These are phyloP conservation scores for Vulpes lagopus DNA, from an alignment of 2,113 vertebrate genomes.

Conservation along the genomic window DNA sequence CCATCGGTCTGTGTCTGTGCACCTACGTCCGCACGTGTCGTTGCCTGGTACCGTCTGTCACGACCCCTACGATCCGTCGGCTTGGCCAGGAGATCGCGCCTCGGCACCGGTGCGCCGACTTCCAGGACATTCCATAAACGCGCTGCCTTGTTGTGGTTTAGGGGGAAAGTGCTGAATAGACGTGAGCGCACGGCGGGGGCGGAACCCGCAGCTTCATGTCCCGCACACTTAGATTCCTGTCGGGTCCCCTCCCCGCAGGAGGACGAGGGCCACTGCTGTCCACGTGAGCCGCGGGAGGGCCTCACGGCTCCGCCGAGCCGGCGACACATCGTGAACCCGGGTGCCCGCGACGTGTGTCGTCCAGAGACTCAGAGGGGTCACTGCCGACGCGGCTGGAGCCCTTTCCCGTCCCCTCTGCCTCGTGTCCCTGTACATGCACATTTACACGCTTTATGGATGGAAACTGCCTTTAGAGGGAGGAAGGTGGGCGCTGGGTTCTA, in stretches of 20 bases:
- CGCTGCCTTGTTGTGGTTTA: too few relatives aligned
- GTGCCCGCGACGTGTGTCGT: neutral
- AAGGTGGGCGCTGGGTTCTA: neutral
- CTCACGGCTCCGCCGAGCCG: rapidly evolving
- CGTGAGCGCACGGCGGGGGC: rapidly evolving
- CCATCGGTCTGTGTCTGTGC: too few relatives aligned
- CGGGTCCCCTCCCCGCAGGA: neutral
- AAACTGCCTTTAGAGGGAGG: neutral
- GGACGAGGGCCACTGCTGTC: neutral
- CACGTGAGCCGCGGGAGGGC: rapidly evolving
- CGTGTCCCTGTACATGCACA: neutral
- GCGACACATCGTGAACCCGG: rapidly evolving
- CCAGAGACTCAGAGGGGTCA: rapidly evolving
- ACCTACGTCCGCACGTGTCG: too few relatives aligned
- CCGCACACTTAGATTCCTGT: neutral
- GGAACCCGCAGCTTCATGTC: rapidly evolving
- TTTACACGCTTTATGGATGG: neutral
- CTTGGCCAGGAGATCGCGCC: too few relatives aligned
- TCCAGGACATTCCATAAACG: neutral
- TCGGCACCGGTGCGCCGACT: neutral
- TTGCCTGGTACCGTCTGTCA: neutral
- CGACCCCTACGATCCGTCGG: neutral
- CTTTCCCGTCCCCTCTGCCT: neutral
- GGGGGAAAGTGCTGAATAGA: neutral
- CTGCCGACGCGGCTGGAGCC: neutral